Base-by-base conservation (phyloP, 2,113 vertebrate genomes). In the Trematocara zebra region DNA sequence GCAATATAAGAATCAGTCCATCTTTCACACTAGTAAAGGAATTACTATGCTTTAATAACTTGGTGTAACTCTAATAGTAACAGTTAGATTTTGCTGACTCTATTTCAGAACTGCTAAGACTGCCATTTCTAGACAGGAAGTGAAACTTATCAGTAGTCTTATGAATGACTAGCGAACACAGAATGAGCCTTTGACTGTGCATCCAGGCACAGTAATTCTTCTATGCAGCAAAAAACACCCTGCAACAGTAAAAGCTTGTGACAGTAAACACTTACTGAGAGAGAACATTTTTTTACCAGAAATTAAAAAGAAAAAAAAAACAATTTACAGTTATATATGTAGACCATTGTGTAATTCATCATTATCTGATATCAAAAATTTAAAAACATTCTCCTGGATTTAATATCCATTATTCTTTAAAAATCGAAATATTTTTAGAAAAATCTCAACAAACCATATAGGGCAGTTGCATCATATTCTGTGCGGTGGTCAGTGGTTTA, bases 221-320 rank as follows among this genome's bases (percentile, higher is more conserved):
- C 40, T 47, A 26, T 17, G 14, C 40, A 74, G 40, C 59, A 64
- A 64, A 64, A 64, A 37, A n/a, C 18, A 20, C 18, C 12, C 40
- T 44, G 40, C 23, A 7, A 47, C 23, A 74, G 40, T 26, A 28
- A 31, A 57, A 57, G 56, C 56, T 57, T 17, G 11, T 72, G 67
- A 47, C 40, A 72, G 5, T 74, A 74, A 74, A 47, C 0, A 0
- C 31, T 35, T 61, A 61, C 15, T 33, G 57, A 35, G 8, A 11
- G 31, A 61, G 15, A 59, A 33, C 3, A 18, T 11, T 33, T 33
- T 59, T 15, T 15, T n/a, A 3, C 20, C 14, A 6, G 14, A 7
- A 47, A 72, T 11, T 1, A 2, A 6, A 26, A 44, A 42, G 1
- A 0, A 1, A 5, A 2, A 0, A 0, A 8, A 17, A 59, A 20